These are phyloP conservation scores for Ariolimax columbianus DNA, from an alignment of 2,888 invertebrate genomes.

Conservation along the genomic window DNA sequence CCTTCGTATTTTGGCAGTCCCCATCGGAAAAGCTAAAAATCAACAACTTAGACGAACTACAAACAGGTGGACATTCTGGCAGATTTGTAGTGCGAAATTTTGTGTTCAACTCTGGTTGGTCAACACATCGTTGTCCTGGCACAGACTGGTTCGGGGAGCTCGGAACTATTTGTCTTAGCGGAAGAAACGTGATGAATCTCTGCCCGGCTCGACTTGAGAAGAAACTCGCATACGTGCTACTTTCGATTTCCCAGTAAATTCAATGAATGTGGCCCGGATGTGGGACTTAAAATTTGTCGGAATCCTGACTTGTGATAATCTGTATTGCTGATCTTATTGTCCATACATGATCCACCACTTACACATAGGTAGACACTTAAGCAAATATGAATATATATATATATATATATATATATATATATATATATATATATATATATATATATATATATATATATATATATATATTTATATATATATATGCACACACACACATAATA, in stretches of 20 bases:
- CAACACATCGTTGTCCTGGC: conserved; percentile 49
- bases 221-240: conserved; percentile 31
- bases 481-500: too few relatives aligned
- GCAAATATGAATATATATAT: too few relatives aligned
- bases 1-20: background rate
- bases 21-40: conserved; percentile 47
- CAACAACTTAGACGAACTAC: conserved; percentile 48
- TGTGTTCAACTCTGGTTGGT: background rate
- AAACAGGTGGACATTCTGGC: conserved; percentile 47
- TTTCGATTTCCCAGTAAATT: conserved; percentile 25
- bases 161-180: conserved; percentile 54
- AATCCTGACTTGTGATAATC: background rate
- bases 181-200: conserved; percentile 52
- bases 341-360: background rate
- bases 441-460: too few relatives aligned
- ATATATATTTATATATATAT: too few relatives aligned
- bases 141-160: conserved; percentile 54
- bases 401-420: too few relatives aligned
- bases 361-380: too few relatives aligned
- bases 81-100: conserved; percentile 46
- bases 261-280: background rate
- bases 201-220: conserved; percentile 1
- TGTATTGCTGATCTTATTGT: background rate
- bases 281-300: background rate
- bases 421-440: too few relatives aligned